Percentiles rank a stretch among this genome's conserved stretches.
phyloP scores from a whole-genome alignment of 1,140 invertebrate species.

The Pseudomyrmex gracilis region DNA sequence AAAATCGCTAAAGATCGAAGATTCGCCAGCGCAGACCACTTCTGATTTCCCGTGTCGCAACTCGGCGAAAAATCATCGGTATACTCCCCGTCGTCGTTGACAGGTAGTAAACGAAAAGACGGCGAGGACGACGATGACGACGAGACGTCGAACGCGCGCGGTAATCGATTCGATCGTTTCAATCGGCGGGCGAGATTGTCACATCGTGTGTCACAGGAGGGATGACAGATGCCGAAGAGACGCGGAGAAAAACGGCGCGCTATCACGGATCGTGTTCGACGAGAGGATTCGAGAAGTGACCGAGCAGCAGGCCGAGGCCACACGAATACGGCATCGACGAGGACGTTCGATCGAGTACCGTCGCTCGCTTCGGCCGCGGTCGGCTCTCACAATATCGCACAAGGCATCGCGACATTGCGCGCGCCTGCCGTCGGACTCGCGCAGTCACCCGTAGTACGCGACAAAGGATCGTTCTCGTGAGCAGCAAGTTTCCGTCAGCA shows the following conservation, averaged over 20 bases:
- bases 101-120: neutral
- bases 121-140: neutral
- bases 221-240: neutral
- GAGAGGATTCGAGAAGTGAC: neutral
- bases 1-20: neutral
- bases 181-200: neutral
- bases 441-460: neutral
- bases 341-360: constrained; percentile 33
- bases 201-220: neutral
- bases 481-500: neutral
- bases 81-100: too few species aligned
- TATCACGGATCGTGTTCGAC: neutral
- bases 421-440: neutral
- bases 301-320: neutral
- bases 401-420: constrained; percentile 31
- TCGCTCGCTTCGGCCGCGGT: neutral
- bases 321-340: constrained; percentile 1
- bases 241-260: neutral
- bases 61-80: too few species aligned
- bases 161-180: constrained; percentile 15
- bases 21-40: too few species aligned
- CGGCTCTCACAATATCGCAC: constrained; percentile 9
- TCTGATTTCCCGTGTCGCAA: too few species aligned
- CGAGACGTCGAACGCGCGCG: neutral
- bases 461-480: neutral